Conservation (phyloP, 2,888 invertebrate species). For the Crocallis elinguaria region DNA sequence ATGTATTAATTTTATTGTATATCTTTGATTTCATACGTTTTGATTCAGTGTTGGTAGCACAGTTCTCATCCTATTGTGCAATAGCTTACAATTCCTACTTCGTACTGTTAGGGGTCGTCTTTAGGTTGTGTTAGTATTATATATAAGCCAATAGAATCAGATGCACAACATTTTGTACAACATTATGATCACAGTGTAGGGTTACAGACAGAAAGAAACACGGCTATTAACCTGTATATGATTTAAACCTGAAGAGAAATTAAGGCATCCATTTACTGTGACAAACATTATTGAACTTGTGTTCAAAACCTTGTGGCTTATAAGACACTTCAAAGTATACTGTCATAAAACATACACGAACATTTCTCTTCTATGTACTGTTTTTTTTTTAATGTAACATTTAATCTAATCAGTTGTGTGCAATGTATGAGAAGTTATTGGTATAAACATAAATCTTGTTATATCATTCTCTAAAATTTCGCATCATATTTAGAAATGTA, state of each 20-base stretch:
- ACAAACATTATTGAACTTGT: no score
- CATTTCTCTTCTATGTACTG: no score
- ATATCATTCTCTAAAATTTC: background rate
- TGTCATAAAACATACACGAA: no score
- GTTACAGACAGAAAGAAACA: constrained; percentile 3
- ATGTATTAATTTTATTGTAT: no score
- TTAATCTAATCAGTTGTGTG: no score
- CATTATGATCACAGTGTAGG: background rate
- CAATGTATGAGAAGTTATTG: background rate
- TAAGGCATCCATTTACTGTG: no score
- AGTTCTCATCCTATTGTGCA: background rate
- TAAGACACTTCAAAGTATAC: no score
- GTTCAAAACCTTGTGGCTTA: no score
- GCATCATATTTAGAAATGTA: background rate
- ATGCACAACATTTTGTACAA: background rate
- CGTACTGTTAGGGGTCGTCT: no score
- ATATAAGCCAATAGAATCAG: background rate
- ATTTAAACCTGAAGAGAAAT: no score
- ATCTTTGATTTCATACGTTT: background rate
- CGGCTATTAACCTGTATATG: no score
- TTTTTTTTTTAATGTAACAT: no score
- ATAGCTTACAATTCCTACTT: background rate
- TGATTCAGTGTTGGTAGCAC: background rate
- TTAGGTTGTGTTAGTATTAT: background rate
- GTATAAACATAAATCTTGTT: constrained; percentile 6